phyloP scores from a whole-genome alignment of 2,113 vertebrate species.

The Pimephales promelas region DNA sequence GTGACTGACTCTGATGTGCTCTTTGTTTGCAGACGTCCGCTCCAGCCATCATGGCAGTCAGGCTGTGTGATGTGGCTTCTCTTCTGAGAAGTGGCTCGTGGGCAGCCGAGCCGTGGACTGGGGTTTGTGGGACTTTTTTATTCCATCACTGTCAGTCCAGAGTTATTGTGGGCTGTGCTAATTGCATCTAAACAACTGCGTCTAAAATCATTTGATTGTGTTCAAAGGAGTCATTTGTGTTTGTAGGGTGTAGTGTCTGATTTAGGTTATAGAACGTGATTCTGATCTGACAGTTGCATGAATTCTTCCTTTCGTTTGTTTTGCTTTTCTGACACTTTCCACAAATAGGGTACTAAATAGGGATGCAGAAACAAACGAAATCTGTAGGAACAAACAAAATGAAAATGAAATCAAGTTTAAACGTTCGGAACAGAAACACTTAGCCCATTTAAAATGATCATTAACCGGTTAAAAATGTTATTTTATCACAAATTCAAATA shows the following conservation, averaged over 20 bases:
- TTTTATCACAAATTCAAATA: too few species aligned
- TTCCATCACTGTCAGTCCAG: constrained; percentile 59
- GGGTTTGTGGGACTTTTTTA: constrained; percentile 93
- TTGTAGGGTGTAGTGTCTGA: background rate
- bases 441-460: too few species aligned
- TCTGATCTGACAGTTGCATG: constrained; percentile 53
- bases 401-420: too few species aligned
- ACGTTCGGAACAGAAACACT: too few species aligned
- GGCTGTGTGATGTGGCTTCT: constrained; percentile 99
- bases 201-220: background rate
- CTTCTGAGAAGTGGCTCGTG: constrained; percentile 99
- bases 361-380: too few species aligned
- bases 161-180: background rate
- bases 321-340: background rate
- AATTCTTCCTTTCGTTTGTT: background rate
- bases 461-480: too few species aligned
- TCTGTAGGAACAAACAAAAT: too few species aligned
- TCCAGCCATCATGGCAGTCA: constrained; percentile 99
- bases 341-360: background rate
- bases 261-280: background rate
- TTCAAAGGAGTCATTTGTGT: background rate
- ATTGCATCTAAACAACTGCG: background rate
- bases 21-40: constrained; percentile 96
- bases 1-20: constrained; percentile 85
- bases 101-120: constrained; percentile 99